Conservation (phyloP, 2,888 invertebrate species). For the Callyntrura sp. region DNA sequence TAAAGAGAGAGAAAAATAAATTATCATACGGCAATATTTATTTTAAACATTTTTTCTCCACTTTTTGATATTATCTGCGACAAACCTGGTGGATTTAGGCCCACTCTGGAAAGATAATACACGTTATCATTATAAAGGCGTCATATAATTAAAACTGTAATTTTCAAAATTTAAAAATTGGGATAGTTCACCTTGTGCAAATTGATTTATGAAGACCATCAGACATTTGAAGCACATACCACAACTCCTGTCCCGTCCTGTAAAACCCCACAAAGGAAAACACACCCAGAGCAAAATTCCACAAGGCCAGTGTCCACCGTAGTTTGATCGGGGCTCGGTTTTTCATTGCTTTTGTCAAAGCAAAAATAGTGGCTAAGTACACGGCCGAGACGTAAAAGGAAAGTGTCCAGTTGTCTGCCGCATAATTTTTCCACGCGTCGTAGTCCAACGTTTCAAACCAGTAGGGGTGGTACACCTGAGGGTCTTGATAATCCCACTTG, state of each 20-base stretch:
- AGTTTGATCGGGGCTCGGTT: conserved; percentile 95
- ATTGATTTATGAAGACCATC: conserved; percentile 95
- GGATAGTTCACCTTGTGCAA: conserved; percentile 97
- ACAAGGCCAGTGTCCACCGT: conserved; percentile 93
- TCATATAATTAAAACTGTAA: neutral
- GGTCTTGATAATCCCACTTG: conserved; percentile 70
- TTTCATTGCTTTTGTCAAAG: conserved; percentile 97
- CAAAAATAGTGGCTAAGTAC: conserved; percentile 97
- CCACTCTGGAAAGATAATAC: conserved; percentile 16
- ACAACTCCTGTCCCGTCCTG: conserved; percentile 96
- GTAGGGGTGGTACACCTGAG: conserved; percentile 60
- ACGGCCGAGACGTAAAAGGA: conserved; percentile 95
- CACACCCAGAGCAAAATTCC: conserved; percentile 96
- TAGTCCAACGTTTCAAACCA: conserved; percentile 77
- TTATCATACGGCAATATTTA: no score
- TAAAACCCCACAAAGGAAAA: conserved; percentile 98
- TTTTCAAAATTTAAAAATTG: no score
- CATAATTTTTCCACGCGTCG: conserved; percentile 68
- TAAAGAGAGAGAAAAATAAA: neutral
- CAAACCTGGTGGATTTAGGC: conserved; percentile 62
- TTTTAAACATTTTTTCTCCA: no score
- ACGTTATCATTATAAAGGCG: neutral
- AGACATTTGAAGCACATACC: conserved; percentile 92
- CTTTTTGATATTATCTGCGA: no score
- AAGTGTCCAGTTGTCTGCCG: conserved; percentile 94